These are phyloP conservation scores for Belonocnema kinseyi DNA, from an alignment of 1,140 invertebrate species.

Conservation along the genomic window DNA sequence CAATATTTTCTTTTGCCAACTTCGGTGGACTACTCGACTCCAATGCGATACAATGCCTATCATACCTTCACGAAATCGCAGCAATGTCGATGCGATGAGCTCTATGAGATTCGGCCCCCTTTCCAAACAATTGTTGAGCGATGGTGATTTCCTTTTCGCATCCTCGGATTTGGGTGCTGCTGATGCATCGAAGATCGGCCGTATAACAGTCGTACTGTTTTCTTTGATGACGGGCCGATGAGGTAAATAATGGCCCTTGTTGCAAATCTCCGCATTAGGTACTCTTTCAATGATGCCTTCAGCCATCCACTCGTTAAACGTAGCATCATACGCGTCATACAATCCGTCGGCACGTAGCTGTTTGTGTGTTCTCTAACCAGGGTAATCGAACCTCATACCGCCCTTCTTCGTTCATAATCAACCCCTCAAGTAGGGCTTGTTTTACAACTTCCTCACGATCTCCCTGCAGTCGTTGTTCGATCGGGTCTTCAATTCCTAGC, in stretches of 20 bases:
- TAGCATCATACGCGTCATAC: slow-evolving; percentile 39
- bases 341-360: not conserved
- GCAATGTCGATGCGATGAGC: slow-evolving; percentile 36
- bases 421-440: slow-evolving; percentile 48
- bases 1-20: no score
- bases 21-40: not conserved
- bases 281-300: slow-evolving; percentile 40
- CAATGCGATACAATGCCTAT: slow-evolving; percentile 21
- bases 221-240: slow-evolving; percentile 49
- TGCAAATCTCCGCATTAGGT: not conserved
- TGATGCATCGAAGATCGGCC: slow-evolving; percentile 51
- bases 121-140: no score
- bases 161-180: no score
- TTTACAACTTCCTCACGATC: slow-evolving; percentile 38
- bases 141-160: no score
- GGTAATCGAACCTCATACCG: slow-evolving; percentile 44
- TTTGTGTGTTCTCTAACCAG: slow-evolving; percentile 39
- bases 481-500: no score
- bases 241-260: slow-evolving; percentile 36
- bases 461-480: no score
- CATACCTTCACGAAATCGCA: slow-evolving; percentile 61
- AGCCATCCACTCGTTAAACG: slow-evolving; percentile 39
- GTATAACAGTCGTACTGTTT: slow-evolving; percentile 40
- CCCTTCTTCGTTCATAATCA: no score
- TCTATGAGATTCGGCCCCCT: no score